A percentile compares a stretch with the other conserved stretches of the same genome.
phyloP scores from a whole-genome alignment of 2,797 vertebrate genomes.

The Novumbra hubbsi region DNA sequence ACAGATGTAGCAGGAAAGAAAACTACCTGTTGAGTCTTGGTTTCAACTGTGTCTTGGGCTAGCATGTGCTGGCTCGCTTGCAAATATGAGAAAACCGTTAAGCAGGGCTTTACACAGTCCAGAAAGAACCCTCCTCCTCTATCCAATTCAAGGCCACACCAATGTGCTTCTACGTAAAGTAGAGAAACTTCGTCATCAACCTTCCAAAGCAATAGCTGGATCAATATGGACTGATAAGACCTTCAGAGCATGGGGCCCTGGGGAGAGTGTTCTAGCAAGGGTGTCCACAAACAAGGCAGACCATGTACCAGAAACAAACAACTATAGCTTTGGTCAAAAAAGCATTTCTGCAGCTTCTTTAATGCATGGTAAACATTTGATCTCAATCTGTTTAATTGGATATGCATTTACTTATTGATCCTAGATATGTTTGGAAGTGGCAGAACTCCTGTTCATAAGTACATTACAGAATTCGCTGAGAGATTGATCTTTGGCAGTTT shows the following conservation, averaged over 20 bases:
- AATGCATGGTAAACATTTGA: too few relatives aligned
- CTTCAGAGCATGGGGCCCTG: not conserved
- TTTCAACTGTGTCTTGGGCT: not conserved
- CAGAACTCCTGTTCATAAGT: not conserved
- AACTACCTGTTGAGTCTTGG: not conserved
- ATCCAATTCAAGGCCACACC: slow-evolving; percentile 20
- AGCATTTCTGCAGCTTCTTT: too few relatives aligned
- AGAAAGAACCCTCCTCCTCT: not conserved
- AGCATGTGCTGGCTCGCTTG: not conserved
- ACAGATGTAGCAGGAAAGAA: not conserved
- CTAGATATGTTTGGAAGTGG: too few relatives aligned
- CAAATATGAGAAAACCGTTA: not conserved
- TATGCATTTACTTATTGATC: too few relatives aligned
- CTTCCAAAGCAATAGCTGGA: slow-evolving; percentile 18
- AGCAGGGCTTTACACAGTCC: not conserved
- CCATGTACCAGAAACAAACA: slow-evolving; percentile 41
- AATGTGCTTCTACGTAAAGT: slow-evolving; percentile 22
- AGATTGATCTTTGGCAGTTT: not conserved
- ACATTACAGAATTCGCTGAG: not conserved
- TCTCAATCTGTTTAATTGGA: too few relatives aligned
- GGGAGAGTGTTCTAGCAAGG: slow-evolving; percentile 18
- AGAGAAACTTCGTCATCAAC: slow-evolving; percentile 22
- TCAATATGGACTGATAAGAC: slow-evolving; percentile 62
- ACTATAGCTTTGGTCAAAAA: slow-evolving; percentile 10
- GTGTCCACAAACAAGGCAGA: slow-evolving; percentile 50